These are phyloP conservation scores for Alcedo quadribrachys DNA, from an alignment of 2,797 vertebrate genomes.

Conservation along the genomic window DNA sequence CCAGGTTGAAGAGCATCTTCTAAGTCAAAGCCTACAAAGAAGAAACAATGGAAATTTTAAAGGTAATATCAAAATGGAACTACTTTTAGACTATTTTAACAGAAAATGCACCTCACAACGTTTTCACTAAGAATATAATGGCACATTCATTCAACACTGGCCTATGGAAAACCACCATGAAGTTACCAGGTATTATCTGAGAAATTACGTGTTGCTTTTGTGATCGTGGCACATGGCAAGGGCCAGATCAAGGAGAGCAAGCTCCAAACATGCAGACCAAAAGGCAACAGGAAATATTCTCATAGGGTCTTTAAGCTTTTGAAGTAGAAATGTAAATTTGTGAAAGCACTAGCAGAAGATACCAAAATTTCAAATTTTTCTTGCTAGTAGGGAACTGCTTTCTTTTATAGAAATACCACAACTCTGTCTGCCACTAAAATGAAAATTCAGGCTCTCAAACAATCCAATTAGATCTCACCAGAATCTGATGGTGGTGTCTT, in stretches of 20 bases:
- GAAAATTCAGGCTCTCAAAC: not conserved
- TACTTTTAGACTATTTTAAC: not conserved
- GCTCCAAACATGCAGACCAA: not conserved
- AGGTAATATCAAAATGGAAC: not conserved
- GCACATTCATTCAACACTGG: not conserved
- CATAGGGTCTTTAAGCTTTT: not conserved
- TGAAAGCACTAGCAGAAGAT: not conserved
- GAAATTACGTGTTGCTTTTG: not conserved
- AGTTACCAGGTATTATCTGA: not conserved
- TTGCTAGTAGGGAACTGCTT: not conserved
- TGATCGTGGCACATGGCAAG: not conserved
- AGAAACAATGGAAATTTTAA: not conserved
- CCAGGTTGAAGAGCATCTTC: not conserved
- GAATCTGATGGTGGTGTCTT: not conserved
- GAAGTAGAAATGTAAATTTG: not conserved
- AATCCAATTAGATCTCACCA: not conserved
- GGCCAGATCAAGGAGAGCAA: not conserved
- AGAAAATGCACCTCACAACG: not conserved
- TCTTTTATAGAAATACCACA: not conserved
- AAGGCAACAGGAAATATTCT: not conserved
- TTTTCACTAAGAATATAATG: not conserved
- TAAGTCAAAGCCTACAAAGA: conserved; percentile 5
- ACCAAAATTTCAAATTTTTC: not conserved
- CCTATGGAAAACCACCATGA: not conserved
- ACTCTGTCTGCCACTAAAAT: not conserved